Percentiles rank a stretch among this genome's conserved stretches.
Conservation (phyloP, 2,113 vertebrate species). For the Prietella phreatophila region DNA sequence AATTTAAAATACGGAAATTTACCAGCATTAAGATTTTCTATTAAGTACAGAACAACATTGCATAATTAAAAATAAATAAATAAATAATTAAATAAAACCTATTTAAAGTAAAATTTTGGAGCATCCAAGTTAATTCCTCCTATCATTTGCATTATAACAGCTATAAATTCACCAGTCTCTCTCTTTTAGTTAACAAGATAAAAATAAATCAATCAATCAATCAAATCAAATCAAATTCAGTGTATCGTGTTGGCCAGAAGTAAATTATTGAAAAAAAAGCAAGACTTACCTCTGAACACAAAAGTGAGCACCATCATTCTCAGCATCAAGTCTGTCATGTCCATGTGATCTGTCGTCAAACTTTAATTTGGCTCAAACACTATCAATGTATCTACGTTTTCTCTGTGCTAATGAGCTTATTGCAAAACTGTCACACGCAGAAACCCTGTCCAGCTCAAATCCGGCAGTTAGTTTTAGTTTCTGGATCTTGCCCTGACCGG, state of each 20-base stretch:
- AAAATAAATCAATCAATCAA: too few relatives aligned
- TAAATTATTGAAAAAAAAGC: background rate
- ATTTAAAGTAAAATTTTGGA: background rate
- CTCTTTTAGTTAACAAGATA: background rate
- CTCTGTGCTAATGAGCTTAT: background rate
- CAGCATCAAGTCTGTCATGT: background rate
- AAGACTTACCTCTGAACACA: conserved; percentile 32
- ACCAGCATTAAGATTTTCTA: background rate
- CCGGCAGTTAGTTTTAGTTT: conserved; percentile 28
- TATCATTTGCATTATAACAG: too few relatives aligned
- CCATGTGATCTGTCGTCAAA: background rate
- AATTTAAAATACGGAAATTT: background rate
- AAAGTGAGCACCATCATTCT: conserved; percentile 24
- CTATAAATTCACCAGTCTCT: background rate
- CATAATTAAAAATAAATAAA: too few relatives aligned
- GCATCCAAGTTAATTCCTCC: background rate
- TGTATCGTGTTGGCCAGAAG: background rate
- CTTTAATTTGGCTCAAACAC: background rate
- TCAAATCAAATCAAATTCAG: background rate
- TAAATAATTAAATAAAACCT: too few relatives aligned
- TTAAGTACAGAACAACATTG: too few relatives aligned
- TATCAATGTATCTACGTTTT: background rate
- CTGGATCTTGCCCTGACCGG: conserved; percentile 25
- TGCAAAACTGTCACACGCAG: background rate
- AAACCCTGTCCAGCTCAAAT: background rate